phyloP scores from a whole-genome alignment of 2,888 invertebrate genomes.

The Galerucella calmariensis region DNA sequence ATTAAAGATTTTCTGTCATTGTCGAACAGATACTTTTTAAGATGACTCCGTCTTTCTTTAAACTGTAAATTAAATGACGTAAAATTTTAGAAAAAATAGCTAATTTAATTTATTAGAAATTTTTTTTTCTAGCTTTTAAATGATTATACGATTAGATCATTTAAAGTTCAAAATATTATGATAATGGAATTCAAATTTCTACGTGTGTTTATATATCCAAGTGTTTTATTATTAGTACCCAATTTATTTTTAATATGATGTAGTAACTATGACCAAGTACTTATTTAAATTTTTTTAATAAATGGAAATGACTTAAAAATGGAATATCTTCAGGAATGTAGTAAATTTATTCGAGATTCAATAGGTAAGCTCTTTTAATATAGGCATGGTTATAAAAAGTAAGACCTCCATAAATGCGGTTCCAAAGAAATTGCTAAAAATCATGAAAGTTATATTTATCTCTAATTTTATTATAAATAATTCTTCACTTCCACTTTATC shows the following conservation, averaged over 20 bases:
- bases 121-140: background rate
- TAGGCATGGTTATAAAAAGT: background rate
- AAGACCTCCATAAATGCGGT: background rate
- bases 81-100: background rate
- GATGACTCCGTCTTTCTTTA: background rate
- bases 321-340: constrained; percentile 25
- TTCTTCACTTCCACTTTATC: no score
- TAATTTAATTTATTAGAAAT: background rate
- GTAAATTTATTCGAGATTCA: constrained; percentile 31
- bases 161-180: background rate
- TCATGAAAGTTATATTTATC: no score
- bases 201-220: background rate
- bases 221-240: background rate
- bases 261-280: background rate
- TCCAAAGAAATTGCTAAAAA: no score
- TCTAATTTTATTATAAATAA: no score
- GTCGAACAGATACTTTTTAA: background rate
- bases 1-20: background rate
- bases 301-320: constrained; percentile 9
- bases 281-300: background rate
- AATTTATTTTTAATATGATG: background rate
- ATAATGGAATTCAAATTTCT: background rate
- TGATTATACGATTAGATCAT: background rate
- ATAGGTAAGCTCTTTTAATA: constrained; percentile 32
- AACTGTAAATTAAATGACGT: constrained; percentile 1